Evolutionary conservation across 64 coral and sea anemone species (phyloP).

Genomic region (Montipora foliosa): DNA sequence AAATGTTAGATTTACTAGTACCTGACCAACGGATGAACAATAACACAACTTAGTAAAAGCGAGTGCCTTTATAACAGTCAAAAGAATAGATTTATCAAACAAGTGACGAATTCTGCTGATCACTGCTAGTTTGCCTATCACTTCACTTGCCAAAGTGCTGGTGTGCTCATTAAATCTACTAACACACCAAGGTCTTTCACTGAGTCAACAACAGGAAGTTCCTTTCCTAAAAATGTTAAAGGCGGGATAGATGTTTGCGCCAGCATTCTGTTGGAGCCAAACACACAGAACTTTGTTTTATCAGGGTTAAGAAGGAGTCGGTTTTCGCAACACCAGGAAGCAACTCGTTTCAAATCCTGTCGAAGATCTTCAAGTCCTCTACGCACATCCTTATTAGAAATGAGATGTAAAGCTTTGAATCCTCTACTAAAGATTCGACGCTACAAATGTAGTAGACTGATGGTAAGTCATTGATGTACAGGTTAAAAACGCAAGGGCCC

Average conservation of each 20-base stretch:
- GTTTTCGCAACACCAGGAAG: constrained; percentile 32
- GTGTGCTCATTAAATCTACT: neutral
- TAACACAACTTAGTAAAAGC: constrained; percentile 14
- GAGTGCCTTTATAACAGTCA: constrained; percentile 2
- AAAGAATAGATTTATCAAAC: constrained; percentile 35
- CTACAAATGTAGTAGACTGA: too few species aligned
- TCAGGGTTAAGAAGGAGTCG: constrained; percentile 49
- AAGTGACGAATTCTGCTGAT: constrained; percentile 30
- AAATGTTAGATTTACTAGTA: constrained; percentile 6
- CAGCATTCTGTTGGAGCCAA: constrained; percentile 24
- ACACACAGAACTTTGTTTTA: constrained; percentile 55
- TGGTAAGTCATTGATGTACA: too few species aligned
- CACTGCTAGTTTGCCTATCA: constrained; percentile 15
- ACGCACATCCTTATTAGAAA: constrained; percentile 49
- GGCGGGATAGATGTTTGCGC: neutral
- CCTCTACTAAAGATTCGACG: constrained; percentile 49
- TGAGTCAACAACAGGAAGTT: neutral
- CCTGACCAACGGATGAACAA: constrained; percentile 25
- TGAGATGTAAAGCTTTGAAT: constrained; percentile 39
- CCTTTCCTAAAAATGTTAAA: neutral
- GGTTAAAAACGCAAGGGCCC: neutral
- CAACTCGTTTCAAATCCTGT: constrained; percentile 4
- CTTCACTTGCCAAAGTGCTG: neutral
- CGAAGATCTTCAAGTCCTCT: constrained; percentile 3
- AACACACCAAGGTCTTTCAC: neutral